A percentile compares a stretch with the other conserved stretches of the same genome.
These are phyloP conservation scores for Xenentodon cancila DNA, from an alignment of 2,797 vertebrate genomes.

Conservation along the genomic window DNA sequence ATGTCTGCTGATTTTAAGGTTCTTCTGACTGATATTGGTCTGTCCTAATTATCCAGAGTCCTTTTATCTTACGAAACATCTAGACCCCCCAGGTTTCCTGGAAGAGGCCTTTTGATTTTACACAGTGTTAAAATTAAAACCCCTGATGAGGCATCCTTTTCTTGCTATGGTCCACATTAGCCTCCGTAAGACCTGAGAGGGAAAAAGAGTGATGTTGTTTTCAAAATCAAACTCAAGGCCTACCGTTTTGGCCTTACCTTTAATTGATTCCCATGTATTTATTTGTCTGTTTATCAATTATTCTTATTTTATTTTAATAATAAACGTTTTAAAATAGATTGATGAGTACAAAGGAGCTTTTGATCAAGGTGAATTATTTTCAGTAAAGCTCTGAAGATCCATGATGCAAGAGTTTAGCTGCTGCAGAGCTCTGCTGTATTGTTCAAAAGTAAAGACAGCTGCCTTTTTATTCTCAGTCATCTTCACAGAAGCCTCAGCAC, in stretches of 20 bases:
- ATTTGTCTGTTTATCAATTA: conserved; percentile 42
- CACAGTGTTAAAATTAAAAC: too few species aligned
- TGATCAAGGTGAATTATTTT: conserved; percentile 69
- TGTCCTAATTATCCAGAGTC: too few species aligned
- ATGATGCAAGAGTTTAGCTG: conserved; percentile 42
- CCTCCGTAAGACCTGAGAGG: too few species aligned
- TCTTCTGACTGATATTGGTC: too few species aligned
- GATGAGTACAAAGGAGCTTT: conserved; percentile 53
- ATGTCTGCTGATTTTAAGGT: too few species aligned
- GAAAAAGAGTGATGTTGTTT: too few species aligned
- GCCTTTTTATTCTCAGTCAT: conserved; percentile 65
- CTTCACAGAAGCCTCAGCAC: conserved; percentile 55
- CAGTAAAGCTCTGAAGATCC: conserved; percentile 41
- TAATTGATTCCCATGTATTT: conserved; percentile 27
- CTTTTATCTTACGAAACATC: too few species aligned
- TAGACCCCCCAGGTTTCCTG: too few species aligned
- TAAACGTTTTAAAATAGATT: conserved; percentile 39
- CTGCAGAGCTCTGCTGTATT: conserved; percentile 43
- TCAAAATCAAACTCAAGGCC: too few species aligned
- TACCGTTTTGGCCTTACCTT: background rate
- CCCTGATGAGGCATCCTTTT: too few species aligned
- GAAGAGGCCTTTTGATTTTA: too few species aligned
- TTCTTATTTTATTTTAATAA: conserved; percentile 51
- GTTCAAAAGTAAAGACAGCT: conserved; percentile 69
- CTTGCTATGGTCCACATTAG: too few species aligned